These are phyloP conservation scores for Microcebus tavaratra DNA, from an alignment of 2,113 vertebrate genomes.

Conservation along the genomic window DNA sequence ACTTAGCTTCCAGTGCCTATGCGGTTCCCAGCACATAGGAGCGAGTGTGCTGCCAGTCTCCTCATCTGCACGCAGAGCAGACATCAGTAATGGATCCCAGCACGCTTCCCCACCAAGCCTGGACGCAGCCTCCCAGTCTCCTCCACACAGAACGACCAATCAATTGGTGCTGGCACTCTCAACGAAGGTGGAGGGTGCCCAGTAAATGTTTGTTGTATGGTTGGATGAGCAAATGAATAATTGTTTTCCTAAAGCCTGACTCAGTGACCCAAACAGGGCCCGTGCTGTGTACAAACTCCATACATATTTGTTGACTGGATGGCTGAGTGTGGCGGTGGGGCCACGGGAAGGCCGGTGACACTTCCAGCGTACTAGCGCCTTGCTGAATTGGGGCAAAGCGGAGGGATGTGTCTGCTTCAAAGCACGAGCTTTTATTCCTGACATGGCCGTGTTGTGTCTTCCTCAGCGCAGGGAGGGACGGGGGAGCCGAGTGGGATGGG, in stretches of 20 bases:
- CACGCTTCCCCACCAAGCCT: not conserved
- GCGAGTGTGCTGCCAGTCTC: not conserved
- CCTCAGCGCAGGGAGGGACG: not conserved
- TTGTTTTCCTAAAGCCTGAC: not conserved
- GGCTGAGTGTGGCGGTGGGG: not conserved
- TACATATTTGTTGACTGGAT: not conserved
- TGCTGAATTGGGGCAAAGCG: not conserved
- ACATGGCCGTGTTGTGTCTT: not conserved
- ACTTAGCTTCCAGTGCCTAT: not conserved
- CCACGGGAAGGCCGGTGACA: not conserved
- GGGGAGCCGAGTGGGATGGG: not conserved
- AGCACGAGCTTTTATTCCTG: not conserved
- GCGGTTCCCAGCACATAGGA: not conserved
- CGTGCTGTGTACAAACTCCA: not conserved
- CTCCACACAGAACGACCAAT: not conserved
- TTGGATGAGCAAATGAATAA: not conserved
- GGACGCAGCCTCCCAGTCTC: too few relatives aligned
- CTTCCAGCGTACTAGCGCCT: not conserved
- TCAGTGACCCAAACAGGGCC: not conserved
- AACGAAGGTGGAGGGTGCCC: not conserved
- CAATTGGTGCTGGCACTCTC: not conserved
- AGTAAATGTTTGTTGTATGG: not conserved
- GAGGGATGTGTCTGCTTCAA: not conserved
- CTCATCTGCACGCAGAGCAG: rapidly evolving
- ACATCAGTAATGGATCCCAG: not conserved